Conservation (phyloP, 2,888 invertebrate genomes). For the Catocala nupta region DNA sequence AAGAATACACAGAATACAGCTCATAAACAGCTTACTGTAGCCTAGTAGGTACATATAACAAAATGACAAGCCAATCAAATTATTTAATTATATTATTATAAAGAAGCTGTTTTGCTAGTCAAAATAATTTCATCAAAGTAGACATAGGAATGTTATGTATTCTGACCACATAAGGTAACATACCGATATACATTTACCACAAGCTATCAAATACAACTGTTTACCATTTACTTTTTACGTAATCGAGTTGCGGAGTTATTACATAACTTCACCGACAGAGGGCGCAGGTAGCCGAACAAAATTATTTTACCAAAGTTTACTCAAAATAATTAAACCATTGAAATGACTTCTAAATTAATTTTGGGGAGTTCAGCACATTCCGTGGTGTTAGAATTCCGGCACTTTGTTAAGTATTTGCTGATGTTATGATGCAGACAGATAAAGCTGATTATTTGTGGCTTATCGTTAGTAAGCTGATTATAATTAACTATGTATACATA, state of each 20-base stretch:
- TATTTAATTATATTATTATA: no score
- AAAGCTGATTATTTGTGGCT: not conserved
- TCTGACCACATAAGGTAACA: not conserved
- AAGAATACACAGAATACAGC: no score
- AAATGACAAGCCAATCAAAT: no score
- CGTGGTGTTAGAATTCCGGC: conserved; percentile 36
- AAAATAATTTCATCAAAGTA: no score
- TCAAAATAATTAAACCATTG: conserved; percentile 55
- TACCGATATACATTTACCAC: conserved; percentile 13
- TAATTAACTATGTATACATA: no score
- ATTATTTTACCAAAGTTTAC: conserved; percentile 41
- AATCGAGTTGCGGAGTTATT: conserved; percentile 26
- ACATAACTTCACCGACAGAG: conserved; percentile 28
- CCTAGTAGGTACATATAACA: no score
- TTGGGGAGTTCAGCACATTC: conserved; percentile 44
- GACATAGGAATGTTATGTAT: no score
- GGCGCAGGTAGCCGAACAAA: conserved; percentile 42
- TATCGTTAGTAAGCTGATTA: not conserved
- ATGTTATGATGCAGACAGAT: not conserved
- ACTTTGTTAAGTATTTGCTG: conserved; percentile 25
- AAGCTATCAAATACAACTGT: conserved; percentile 23
- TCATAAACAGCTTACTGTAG: no score
- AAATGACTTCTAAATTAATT: conserved; percentile 64
- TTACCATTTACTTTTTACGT: conserved; percentile 24
- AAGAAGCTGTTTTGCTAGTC: no score